A percentile compares a stretch with the other conserved stretches of the same genome.
Evolutionary conservation across 2,797 vertebrate genomes (phyloP).

Genomic region (Anguilla obscura): DNA sequence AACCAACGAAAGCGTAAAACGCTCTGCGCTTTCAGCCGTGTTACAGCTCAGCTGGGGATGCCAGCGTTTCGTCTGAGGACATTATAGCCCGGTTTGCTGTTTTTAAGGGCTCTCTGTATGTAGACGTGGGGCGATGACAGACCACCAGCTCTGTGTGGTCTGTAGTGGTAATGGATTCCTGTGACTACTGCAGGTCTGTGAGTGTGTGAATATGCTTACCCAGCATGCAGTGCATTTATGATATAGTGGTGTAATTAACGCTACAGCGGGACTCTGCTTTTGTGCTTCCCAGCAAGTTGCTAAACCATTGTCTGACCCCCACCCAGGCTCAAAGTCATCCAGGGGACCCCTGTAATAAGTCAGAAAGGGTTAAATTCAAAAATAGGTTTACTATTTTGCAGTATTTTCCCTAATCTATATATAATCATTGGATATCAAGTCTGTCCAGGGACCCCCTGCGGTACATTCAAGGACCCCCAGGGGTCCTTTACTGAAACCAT

Average conservation of each 20-base stretch:
- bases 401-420: neutral
- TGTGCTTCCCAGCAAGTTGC: too few species aligned
- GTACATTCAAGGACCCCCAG: neutral
- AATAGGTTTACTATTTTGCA: neutral
- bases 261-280: too few species aligned
- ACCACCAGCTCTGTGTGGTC: neutral
- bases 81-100: neutral
- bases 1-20: neutral
- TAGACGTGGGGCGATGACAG: neutral
- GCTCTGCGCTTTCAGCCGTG: neutral
- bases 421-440: neutral
- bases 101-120: neutral
- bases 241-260: neutral
- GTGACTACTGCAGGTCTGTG: neutral
- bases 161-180: neutral
- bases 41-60: neutral
- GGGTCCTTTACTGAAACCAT: neutral
- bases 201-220: neutral
- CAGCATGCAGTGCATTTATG: neutral
- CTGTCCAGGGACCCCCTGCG: neutral
- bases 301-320: neutral
- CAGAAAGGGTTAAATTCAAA: neutral
- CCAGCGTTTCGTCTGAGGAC: neutral
- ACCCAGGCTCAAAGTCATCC: neutral
- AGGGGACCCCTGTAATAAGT: neutral